Percentiles rank a stretch among this genome's conserved stretches.
Conservation (phyloP, 92 coral and sea anemone species). For the Paramuricea clavata region DNA sequence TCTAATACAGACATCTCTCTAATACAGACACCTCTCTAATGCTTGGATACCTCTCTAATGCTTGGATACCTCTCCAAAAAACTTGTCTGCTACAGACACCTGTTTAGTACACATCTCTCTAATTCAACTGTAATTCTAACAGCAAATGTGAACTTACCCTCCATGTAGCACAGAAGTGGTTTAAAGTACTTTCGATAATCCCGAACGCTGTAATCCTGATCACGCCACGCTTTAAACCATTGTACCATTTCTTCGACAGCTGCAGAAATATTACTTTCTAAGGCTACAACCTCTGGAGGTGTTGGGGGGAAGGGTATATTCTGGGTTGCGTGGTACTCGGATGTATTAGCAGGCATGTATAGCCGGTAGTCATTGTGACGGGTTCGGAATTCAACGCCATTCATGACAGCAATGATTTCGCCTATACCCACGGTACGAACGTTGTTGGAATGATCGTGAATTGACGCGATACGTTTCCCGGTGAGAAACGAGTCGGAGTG, state of each 20-base stretch:
- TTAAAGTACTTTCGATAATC: constrained; percentile 52
- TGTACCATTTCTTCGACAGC: constrained; percentile 41
- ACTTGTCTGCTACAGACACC: not conserved
- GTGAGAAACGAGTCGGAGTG: constrained; percentile 41
- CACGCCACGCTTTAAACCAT: constrained; percentile 53
- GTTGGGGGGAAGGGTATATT: constrained; percentile 51
- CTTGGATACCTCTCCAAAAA: too few relatives aligned
- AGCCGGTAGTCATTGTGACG: constrained; percentile 59
- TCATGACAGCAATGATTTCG: constrained; percentile 51
- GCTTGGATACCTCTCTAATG: too few relatives aligned
- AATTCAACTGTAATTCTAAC: not conserved
- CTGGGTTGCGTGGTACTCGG: constrained; percentile 38
- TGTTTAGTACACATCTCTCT: not conserved
- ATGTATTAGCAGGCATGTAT: constrained; percentile 31
- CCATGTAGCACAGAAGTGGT: constrained; percentile 40
- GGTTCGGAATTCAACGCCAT: constrained; percentile 64
- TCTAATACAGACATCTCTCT: too few relatives aligned
- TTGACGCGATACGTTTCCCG: constrained; percentile 38
- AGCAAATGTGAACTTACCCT: not conserved
- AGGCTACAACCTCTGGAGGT: constrained; percentile 50
- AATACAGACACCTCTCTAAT: too few relatives aligned
- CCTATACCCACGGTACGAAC: constrained; percentile 62
- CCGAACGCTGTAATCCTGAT: constrained; percentile 42
- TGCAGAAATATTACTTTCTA: not conserved
- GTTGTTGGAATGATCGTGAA: constrained; percentile 59